Percentiles rank a stretch among this genome's conserved stretches.
Conservation (phyloP, 2,888 invertebrate genomes). For the Phaedon cochleariae region DNA sequence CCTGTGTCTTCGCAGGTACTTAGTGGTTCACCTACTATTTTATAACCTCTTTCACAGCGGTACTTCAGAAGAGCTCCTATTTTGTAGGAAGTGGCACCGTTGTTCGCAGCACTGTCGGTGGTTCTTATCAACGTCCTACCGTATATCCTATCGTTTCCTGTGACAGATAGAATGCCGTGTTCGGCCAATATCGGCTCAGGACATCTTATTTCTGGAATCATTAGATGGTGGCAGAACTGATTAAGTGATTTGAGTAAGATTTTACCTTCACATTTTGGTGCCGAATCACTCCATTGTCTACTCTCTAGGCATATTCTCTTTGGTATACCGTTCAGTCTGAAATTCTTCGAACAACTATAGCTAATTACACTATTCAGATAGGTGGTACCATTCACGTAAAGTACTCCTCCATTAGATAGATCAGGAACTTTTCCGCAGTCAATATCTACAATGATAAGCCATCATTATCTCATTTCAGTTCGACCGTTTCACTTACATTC, state of each 20-base stretch:
- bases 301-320: conserved; percentile 77
- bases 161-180: conserved; percentile 87
- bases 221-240: background rate
- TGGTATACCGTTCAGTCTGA: conserved; percentile 78
- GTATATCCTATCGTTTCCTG: conserved; percentile 90
- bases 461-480: no score
- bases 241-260: no score
- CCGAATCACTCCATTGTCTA: conserved; percentile 83
- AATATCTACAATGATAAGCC: conserved; percentile 81
- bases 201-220: conserved; percentile 81
- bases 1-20: conserved; percentile 88
- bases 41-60: conserved; percentile 88
- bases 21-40: conserved; percentile 83
- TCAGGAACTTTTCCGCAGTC: conserved; percentile 88
- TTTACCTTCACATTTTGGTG: conserved; percentile 91
- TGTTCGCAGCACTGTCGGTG: conserved; percentile 68
- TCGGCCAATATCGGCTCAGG: conserved; percentile 83
- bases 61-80: conserved; percentile 89
- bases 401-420: conserved; percentile 78
- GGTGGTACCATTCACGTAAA: conserved; percentile 80
- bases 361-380: conserved; percentile 81
- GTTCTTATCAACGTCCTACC: conserved; percentile 84
- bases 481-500: conserved; percentile 72
- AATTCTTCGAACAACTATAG: conserved; percentile 83
- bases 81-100: conserved; percentile 79